Evolutionary conservation across 2,113 vertebrate genomes (phyloP), one percentile per base, ranked within the genome.

Genomic region (Grantiella picta): DNA sequence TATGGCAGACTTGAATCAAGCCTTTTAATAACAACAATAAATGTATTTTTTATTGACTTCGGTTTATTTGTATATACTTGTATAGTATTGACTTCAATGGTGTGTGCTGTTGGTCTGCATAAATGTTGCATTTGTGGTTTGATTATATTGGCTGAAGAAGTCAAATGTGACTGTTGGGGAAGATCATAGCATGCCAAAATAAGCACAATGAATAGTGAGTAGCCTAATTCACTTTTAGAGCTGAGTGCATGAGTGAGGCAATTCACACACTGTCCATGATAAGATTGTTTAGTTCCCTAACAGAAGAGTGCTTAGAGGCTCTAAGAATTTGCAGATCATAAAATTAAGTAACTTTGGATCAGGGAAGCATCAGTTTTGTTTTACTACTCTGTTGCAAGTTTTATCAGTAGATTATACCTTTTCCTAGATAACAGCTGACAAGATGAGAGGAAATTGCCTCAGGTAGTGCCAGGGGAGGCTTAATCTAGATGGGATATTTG

Each of bases 251-350:
- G 70, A 38, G 25, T 25, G 44, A 82, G 40, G 53, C 90, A 77
- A 15, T 77, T 84, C 47, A 22, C 23, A 42, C 20, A 23, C 31
- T 59, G 23, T 20, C 36, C 0, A 0, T 60, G 20, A 6, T 40
- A 40, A 83, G 28, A 47, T 78, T 52, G 49, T 69, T 91, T 52
- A n/a, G 5, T 47, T 78, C 22, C 23, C 81, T 29, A 78, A 38
- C n/a, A 75, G 54, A 64, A 27, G 64, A 56, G 28, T 64, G 64
- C 50, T 89, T 66, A 44, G 38, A 84, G 36, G 28, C 17, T 64
- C 24, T 59, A 69, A 44, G 49, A 82, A 72, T 57, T 66, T 59
- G 14, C 22, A 65, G 29, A 38, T 77, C 44, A 22, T 76, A 15
- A 5, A 44, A 6, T 24, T 50, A 54, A 79, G 13, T 73, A 47